Evolutionary conservation across 2,888 invertebrate species (phyloP), one percentile per base, ranked within the genome.

Genomic region (Lasioglossum villosulum): DNA sequence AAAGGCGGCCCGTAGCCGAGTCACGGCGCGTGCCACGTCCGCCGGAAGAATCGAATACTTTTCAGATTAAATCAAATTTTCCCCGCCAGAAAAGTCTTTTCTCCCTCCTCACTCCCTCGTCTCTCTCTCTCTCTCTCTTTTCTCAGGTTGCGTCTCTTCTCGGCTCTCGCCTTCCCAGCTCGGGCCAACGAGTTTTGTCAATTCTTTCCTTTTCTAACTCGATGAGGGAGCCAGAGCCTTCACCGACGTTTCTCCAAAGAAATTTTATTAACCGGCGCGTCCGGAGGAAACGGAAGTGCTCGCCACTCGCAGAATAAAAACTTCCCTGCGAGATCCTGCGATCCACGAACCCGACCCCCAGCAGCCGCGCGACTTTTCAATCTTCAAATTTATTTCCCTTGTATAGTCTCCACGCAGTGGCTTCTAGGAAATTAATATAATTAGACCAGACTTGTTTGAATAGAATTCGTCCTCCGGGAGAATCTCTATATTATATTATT

Each of bases 61-160:
- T 74, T 86, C 52, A 52, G 74, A 79, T 86, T 75, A 75, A 85
- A 86, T 85, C 75, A 86, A 81, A 81, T 86, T 78, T 76, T 39
- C 56, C 39, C 34, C 39, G 80, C 56, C 75, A 63, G 34, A 45
- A 75, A 80, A 34, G 48, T 12, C 27, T 19, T 5, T 19, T 5
- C n/a, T 3, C 23, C 8, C 23, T 5, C 4, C 14, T 27, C 59
- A 14, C 42, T 14, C 14, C 3, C 42, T 42, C 42, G 37, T 59
- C 27, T 27, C 59, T 14, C n/a, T 14, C n/a, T 23, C 2, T 12
- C 56, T 37, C n/a, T 56, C 3, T 14, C 59, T 5, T 2, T 59
- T 27, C 14, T 27, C 27, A 1, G 59, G 27, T 59, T 14, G 27
- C 14, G 27, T 52, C 23, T 52, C 23, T 6, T n/a, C 52, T 8